Evolutionary conservation across 2,797 vertebrate genomes (phyloP).

Genomic region (Channallabes apus): DNA sequence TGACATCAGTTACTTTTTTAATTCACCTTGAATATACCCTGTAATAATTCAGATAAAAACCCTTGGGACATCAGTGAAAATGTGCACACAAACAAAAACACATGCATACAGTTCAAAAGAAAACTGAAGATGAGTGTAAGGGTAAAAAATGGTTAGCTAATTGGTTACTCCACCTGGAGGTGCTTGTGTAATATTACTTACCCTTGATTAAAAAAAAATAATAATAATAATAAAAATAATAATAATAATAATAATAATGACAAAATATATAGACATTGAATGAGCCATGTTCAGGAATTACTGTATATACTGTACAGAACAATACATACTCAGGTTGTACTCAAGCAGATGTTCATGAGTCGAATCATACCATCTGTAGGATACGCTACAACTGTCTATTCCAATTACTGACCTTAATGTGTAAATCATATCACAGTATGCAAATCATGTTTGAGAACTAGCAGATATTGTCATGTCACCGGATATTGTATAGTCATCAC

Average conservation of each 20-base stretch:
- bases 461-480: slow-evolving; percentile 14
- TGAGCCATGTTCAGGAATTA: slow-evolving; percentile 17
- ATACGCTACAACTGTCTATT: background rate
- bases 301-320: background rate
- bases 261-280: background rate
- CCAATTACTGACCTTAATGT: slow-evolving; percentile 9
- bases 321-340: background rate
- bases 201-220: slow-evolving; percentile 26
- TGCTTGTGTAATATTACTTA: slow-evolving; percentile 41
- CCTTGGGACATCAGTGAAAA: slow-evolving; percentile 24
- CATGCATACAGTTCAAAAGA: slow-evolving; percentile 31
- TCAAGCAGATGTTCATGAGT: background rate
- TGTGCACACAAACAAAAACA: slow-evolving; percentile 19
- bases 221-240: background rate
- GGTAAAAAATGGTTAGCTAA: slow-evolving; percentile 25
- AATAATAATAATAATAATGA: background rate
- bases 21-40: slow-evolving; percentile 15
- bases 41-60: slow-evolving; percentile 36
- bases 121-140: slow-evolving; percentile 7
- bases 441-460: slow-evolving; percentile 11
- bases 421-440: background rate
- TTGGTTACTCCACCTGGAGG: slow-evolving; percentile 43
- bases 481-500: background rate
- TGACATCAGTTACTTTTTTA: slow-evolving; percentile 46
- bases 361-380: background rate